These are phyloP conservation scores for Peucedramus taeniatus DNA, from an alignment of 2,113 vertebrate species.

Conservation along the genomic window DNA sequence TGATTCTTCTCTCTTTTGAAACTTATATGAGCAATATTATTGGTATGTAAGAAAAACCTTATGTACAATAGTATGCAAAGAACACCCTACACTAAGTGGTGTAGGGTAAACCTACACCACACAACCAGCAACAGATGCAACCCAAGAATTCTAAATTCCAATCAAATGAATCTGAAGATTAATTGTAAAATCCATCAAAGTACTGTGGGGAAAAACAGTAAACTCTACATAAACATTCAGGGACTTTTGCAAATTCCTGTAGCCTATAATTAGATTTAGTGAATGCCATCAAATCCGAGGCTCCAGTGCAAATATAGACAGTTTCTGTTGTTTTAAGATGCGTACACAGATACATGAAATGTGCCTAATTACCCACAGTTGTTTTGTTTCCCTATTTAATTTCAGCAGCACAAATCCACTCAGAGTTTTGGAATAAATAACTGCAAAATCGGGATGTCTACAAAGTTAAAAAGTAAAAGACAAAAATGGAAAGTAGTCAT, in stretches of 20 bases:
- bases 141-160: slow-evolving; percentile 27
- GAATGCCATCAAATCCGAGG: background rate
- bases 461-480: background rate
- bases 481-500: background rate
- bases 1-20: slow-evolving; percentile 60
- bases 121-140: background rate
- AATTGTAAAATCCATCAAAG: slow-evolving; percentile 49
- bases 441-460: background rate
- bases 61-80: background rate
- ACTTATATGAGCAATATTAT: slow-evolving; percentile 14
- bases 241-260: background rate
- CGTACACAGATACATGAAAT: slow-evolving; percentile 19
- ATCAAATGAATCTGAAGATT: slow-evolving; percentile 42
- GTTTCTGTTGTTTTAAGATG: slow-evolving; percentile 35
- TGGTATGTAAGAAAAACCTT: background rate
- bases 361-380: slow-evolving; percentile 36
- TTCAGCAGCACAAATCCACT: slow-evolving; percentile 48
- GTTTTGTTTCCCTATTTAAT: slow-evolving; percentile 27
- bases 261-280: slow-evolving; percentile 27
- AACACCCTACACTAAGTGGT: background rate
- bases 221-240: background rate
- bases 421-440: slow-evolving; percentile 44
- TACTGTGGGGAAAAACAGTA: background rate
- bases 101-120: background rate
- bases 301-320: background rate